Percentiles rank a stretch among this genome's conserved stretches.
These are phyloP conservation scores for Petromus typicus DNA, from an alignment of 2,113 vertebrate species.

Conservation along the genomic window DNA sequence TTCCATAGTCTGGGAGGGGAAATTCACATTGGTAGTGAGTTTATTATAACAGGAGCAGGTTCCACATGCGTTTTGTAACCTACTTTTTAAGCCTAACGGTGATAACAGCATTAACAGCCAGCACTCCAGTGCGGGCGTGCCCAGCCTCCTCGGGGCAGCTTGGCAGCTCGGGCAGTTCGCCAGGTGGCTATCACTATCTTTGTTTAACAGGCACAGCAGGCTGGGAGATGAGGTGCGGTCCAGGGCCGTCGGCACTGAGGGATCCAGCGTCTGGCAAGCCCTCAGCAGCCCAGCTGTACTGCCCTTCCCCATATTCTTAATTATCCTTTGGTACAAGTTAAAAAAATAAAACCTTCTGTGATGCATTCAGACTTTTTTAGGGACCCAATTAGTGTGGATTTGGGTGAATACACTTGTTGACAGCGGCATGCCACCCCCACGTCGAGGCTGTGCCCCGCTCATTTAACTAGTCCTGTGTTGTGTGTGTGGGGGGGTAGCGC, in stretches of 20 bases:
- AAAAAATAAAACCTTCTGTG: not conserved
- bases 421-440: not conserved
- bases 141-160: not conserved
- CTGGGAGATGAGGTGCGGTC: not conserved
- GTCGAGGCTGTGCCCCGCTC: not conserved
- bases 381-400: not conserved
- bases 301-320: not conserved
- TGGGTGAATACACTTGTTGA: not conserved
- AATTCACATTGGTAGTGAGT: not conserved
- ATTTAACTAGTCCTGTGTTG: not conserved
- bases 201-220: not conserved
- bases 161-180: not conserved
- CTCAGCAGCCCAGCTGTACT: rapidly evolving
- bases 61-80: not conserved
- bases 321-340: not conserved
- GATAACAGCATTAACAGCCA: not conserved
- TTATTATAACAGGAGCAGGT: not conserved
- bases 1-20: not conserved
- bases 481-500: not conserved
- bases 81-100: not conserved
- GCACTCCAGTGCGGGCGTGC: not conserved
- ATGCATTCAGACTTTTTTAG: not conserved
- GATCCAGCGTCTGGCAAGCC: rapidly evolving
- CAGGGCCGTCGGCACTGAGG: not conserved
- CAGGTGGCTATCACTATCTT: not conserved